Evolutionary conservation across 2,797 vertebrate species (phyloP).

Genomic region (Geotrypetes seraphini): DNA sequence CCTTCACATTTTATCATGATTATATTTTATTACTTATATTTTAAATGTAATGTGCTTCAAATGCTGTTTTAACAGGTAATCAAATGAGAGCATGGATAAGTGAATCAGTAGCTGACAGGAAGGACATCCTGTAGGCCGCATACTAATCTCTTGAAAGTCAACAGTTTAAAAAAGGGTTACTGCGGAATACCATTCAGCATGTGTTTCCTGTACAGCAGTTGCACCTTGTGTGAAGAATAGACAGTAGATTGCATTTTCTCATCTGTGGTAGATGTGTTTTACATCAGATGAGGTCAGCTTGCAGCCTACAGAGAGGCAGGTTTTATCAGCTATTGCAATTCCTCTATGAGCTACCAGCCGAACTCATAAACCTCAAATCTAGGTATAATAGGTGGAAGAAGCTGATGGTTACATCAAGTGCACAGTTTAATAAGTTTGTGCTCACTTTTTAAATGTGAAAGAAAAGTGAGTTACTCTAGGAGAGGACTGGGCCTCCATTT

Average conservation of each 20-base stretch:
- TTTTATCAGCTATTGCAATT: slow-evolving; percentile 13
- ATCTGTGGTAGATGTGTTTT: rapidly evolving
- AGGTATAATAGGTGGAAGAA: neutral
- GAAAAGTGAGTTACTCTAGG: too few species aligned
- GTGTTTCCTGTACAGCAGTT: neutral
- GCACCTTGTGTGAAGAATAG: neutral
- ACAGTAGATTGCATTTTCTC: too few species aligned
- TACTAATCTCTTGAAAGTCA: neutral
- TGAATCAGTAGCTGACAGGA: neutral
- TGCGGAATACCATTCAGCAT: neutral
- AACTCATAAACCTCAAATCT: slow-evolving; percentile 6
- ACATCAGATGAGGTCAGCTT: neutral
- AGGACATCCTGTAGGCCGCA: neutral
- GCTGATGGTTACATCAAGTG: neutral
- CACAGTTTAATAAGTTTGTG: slow-evolving; percentile 8
- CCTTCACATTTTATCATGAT: neutral
- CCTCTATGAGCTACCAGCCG: slow-evolving; percentile 10
- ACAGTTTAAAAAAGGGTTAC: neutral
- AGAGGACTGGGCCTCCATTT: too few species aligned
- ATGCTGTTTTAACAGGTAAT: neutral
- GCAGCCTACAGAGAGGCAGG: neutral
- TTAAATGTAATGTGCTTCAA: neutral
- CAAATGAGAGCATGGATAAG: neutral
- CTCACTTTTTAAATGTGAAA: too few species aligned
- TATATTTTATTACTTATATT: neutral